Conservation (phyloP, 1,140 invertebrate species). For the Metaphire vulgaris region DNA sequence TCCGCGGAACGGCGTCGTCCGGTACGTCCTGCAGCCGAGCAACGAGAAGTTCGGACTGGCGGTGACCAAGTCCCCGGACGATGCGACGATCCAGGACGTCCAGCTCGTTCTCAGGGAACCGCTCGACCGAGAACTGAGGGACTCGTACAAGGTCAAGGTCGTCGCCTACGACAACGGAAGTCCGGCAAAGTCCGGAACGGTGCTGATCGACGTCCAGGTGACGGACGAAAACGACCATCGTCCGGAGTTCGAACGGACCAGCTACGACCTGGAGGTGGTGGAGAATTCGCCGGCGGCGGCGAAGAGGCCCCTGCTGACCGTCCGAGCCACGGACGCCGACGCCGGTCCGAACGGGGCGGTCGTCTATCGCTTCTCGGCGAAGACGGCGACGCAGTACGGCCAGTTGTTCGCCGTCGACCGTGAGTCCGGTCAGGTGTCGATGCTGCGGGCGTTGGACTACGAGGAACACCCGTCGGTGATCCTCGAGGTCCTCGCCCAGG, state of each 20-base stretch:
- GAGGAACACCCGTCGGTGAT: constrained; percentile 82
- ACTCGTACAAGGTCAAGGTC: constrained; percentile 70
- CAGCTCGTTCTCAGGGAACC: constrained; percentile 52
- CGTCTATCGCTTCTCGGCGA: constrained; percentile 54
- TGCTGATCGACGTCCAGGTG: constrained; percentile 69
- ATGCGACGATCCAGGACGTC: constrained; percentile 14
- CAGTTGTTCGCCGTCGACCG: constrained; percentile 76
- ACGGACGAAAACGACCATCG: constrained; percentile 77
- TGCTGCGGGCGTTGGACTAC: constrained; percentile 88
- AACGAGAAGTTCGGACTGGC: constrained; percentile 55
- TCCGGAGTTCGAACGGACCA: constrained; percentile 41
- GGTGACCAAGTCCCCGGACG: background rate
- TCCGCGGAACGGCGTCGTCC: constrained; percentile 80
- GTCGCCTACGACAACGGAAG: constrained; percentile 83
- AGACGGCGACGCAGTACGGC: constrained; percentile 72
- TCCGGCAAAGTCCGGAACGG: constrained; percentile 77
- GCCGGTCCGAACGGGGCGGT: constrained; percentile 23
- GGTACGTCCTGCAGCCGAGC: constrained; percentile 84
- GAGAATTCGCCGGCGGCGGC: constrained; percentile 48
- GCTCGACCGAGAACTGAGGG: constrained; percentile 73
- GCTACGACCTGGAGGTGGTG: constrained; percentile 23
- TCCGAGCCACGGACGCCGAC: constrained; percentile 30
- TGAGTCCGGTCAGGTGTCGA: constrained; percentile 74
- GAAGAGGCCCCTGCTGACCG: constrained; percentile 72
- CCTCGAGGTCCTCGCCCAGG: constrained; percentile 81